Evolutionary conservation across 2,797 vertebrate species (phyloP).

Genomic region (Ambastaia sidthimunki): DNA sequence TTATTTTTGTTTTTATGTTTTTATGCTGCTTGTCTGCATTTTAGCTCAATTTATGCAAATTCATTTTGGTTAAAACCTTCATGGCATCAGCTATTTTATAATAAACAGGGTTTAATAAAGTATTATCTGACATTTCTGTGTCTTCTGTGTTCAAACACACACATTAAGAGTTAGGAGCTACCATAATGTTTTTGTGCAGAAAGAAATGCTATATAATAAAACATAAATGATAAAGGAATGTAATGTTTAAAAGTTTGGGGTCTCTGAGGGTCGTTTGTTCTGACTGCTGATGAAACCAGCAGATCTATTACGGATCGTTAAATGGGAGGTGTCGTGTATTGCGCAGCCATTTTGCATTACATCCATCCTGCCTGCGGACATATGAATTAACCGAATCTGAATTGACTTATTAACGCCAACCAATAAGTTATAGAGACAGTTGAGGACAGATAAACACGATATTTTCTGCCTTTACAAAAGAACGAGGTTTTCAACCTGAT

Average conservation of each 20-base stretch:
- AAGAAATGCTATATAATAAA: background rate
- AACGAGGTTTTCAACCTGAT: background rate
- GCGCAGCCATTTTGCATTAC: conserved; percentile 29
- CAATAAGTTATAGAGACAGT: background rate
- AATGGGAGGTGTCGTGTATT: conserved; percentile 28
- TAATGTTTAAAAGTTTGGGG: background rate
- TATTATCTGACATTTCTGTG: no score
- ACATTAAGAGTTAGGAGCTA: no score
- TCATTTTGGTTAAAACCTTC: no score
- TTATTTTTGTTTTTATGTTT: no score
- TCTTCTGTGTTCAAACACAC: no score
- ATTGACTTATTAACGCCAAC: conserved; percentile 1
- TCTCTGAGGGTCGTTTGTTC: background rate
- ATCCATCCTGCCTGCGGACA: conserved; percentile 20
- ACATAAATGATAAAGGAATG: background rate
- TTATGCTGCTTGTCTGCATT: no score
- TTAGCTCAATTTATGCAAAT: no score
- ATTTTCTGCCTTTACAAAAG: background rate
- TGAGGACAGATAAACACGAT: conserved; percentile 12
- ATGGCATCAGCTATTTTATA: no score
- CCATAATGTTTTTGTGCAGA: background rate
- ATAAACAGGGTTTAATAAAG: no score
- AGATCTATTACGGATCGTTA: conserved; percentile 38
- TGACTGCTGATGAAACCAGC: conserved; percentile 12
- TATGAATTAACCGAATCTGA: background rate